Evolutionary conservation across 2,797 vertebrate genomes (phyloP), one percentile per base, ranked within the genome.

Genomic region (Eulemur albifrons): DNA sequence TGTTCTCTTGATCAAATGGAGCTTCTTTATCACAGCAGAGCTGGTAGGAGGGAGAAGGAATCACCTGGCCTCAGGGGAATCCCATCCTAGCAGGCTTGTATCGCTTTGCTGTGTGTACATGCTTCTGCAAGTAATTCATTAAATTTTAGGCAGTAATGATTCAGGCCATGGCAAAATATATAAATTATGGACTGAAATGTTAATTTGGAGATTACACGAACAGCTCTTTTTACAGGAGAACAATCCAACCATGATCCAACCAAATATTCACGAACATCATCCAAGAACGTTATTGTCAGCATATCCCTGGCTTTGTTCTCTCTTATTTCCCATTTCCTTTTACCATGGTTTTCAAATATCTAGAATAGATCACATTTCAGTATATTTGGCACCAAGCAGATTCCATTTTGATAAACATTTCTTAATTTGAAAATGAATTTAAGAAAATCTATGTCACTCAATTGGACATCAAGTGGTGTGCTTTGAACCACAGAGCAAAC

Each of bases 331-430:
- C 35, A 57, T 79, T 84, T 67, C 75, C 21, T 73, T 67, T 90
- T 73, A 70, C 40, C 32, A 63, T 7, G 5, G 27, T 63, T 65
- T 86, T 70, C 59, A 72, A 93, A 76, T 38, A 70, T 65, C 4
- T 12, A 52, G 11, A 59, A 27, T 59, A 27, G 43, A 52, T 75
- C 40, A 75, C 21, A 91, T 73, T 84, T 93, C 61, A 40, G 11
- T 69, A 61, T 85, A 50, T 69, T 94, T 76, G 17, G 15, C 11
- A 40, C 80, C 57, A 92, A 85, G 45, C 30, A 70, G 25, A 70
- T 89, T 92, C 43, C 20, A 91, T 38, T 80, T 88, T 84, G 43
- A 87, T 85, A 83, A 95, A 73, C 5, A 43, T 61, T 84, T 91
- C 35, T n/a, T 79, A 86, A 76, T 75, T 76, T 63, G 14, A 94